phyloP scores from a whole-genome alignment of 2,113 vertebrate genomes.

The Phrynosoma blainvillii region DNA sequence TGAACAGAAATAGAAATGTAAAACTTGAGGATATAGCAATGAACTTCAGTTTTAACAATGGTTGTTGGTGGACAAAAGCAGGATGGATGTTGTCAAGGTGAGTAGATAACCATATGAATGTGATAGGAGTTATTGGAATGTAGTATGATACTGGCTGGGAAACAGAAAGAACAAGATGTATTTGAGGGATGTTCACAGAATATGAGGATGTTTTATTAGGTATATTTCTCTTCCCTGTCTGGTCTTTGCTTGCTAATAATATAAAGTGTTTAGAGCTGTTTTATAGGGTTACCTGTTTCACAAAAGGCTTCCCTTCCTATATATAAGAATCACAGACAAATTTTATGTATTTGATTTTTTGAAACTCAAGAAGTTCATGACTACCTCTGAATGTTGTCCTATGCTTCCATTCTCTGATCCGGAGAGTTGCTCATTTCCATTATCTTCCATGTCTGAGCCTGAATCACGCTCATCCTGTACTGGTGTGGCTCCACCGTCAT shows the following conservation, averaged over 20 bases:
- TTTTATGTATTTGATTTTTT: neutral
- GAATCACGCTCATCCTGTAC: constrained; percentile 93
- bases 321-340: neutral
- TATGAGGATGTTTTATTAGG: neutral
- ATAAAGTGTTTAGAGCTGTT: neutral
- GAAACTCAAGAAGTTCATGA: neutral
- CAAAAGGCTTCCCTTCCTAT: neutral
- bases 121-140: no score
- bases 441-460: constrained; percentile 88
- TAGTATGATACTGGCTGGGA: no score
- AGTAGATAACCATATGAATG: no score
- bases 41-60: no score
- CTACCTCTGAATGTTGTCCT: constrained; percentile 86
- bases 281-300: neutral
- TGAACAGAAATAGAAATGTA: no score
- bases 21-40: no score
- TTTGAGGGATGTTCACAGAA: neutral
- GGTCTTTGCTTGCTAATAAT: neutral
- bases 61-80: no score
- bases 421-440: constrained; percentile 79
- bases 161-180: neutral
- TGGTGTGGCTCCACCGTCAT: constrained; percentile 95
- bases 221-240: neutral
- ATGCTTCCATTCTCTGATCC: constrained; percentile 82
- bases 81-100: no score